phyloP scores from a whole-genome alignment of 2,888 invertebrate species.

The Lingula anatina region DNA sequence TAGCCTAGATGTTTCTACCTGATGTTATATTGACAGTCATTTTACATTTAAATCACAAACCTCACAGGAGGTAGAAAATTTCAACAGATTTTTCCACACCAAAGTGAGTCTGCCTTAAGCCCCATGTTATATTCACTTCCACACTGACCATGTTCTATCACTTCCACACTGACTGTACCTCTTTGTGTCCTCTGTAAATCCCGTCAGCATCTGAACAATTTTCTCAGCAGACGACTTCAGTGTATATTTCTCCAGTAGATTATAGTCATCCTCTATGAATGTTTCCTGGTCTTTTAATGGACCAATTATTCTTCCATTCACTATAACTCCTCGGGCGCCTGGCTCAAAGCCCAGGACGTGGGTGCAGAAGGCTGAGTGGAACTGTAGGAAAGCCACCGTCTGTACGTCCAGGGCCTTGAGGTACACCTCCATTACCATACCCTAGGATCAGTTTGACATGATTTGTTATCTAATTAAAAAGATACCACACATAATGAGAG shows the following conservation, averaged over 20 bases:
- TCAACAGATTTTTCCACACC: too few relatives aligned
- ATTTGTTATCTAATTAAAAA: background rate
- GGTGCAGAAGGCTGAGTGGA: slow-evolving; percentile 64
- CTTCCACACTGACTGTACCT: too few relatives aligned
- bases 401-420: slow-evolving; percentile 23
- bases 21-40: too few relatives aligned
- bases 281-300: slow-evolving; percentile 70
- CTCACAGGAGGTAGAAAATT: too few relatives aligned
- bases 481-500: background rate
- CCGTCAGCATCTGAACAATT: too few relatives aligned
- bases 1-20: too few relatives aligned
- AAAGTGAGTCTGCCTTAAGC: too few relatives aligned
- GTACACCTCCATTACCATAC: slow-evolving; percentile 54
- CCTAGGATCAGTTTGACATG: too few relatives aligned
- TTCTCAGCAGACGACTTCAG: slow-evolving; percentile 28
- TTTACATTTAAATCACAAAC: too few relatives aligned
- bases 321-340: slow-evolving; percentile 69
- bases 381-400: slow-evolving; percentile 36
- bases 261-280: slow-evolving; percentile 83
- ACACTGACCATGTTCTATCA: background rate
- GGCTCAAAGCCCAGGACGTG: slow-evolving; percentile 66
- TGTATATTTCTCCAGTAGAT: slow-evolving; percentile 65
- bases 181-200: too few relatives aligned
- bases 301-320: slow-evolving; percentile 85
- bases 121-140: too few relatives aligned